These are phyloP conservation scores for Irena cyanogastra DNA, from an alignment of 2,113 vertebrate species.

Conservation along the genomic window DNA sequence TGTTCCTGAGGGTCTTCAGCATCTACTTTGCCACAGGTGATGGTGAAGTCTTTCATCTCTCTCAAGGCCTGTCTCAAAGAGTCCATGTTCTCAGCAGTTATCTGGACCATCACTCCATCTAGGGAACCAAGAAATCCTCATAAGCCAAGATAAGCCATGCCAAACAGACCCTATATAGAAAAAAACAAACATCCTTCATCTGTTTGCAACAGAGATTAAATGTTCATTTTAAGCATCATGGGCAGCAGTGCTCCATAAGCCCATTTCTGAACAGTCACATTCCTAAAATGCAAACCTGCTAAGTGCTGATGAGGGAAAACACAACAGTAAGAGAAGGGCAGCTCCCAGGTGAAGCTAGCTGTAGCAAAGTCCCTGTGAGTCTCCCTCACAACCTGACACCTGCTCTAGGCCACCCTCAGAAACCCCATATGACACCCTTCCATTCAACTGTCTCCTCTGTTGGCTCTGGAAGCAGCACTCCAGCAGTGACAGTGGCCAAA, in stretches of 20 bases:
- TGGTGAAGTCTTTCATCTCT: slow-evolving; percentile 97
- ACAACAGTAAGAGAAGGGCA: background rate
- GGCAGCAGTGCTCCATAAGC: background rate
- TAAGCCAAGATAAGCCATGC: background rate
- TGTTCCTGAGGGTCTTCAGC: slow-evolving; percentile 93
- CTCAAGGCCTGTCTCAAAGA: slow-evolving; percentile 88
- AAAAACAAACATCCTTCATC: background rate
- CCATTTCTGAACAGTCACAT: background rate
- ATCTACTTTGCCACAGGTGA: slow-evolving; percentile 90
- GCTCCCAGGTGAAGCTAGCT: background rate
- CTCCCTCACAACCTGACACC: background rate
- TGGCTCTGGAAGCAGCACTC: background rate
- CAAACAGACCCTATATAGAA: background rate
- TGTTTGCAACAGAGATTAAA: background rate
- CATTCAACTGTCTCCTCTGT: accelerated
- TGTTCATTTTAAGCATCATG: background rate
- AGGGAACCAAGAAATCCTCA: slow-evolving; percentile 8
- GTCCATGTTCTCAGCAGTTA: slow-evolving; percentile 96
- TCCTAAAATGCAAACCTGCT: background rate
- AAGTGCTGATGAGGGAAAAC: background rate
- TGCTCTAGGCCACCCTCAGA: background rate
- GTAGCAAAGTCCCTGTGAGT: accelerated
- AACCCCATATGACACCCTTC: accelerated
- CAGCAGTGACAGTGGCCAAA: background rate
- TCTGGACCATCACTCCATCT: slow-evolving; percentile 99